Conservation (phyloP, 2,797 vertebrate species). For the Cichlasoma orientale region DNA sequence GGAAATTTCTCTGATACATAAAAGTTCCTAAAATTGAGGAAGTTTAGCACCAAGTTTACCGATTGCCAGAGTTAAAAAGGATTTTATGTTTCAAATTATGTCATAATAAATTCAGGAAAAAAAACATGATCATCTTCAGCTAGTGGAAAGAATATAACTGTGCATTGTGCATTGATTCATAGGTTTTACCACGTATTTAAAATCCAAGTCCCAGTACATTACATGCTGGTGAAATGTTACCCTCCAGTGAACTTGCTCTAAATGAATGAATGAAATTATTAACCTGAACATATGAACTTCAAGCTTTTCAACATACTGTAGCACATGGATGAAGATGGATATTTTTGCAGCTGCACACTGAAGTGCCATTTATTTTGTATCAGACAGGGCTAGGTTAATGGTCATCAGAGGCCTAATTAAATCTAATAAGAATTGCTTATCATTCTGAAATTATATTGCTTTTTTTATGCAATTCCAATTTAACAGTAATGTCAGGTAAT, state of each 20-base stretch:
- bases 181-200: not conserved
- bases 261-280: not conserved
- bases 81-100: not conserved
- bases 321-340: not conserved
- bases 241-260: not conserved
- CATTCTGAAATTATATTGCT: not conserved
- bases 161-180: not conserved
- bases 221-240: not conserved
- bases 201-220: not conserved
- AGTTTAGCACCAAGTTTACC: not conserved
- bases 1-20: not conserved
- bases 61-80: not conserved
- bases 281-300: not conserved
- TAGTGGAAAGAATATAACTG: not conserved
- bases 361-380: not conserved
- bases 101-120: not conserved
- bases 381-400: too few relatives aligned
- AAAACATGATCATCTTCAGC: not conserved
- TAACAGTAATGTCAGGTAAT: not conserved
- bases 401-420: not conserved
- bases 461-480: not conserved
- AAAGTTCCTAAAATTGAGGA: not conserved
- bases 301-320: not conserved
- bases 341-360: not conserved
- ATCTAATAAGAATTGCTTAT: not conserved